These are phyloP conservation scores for Anguilla marmorata DNA, from an alignment of 2,797 vertebrate species.

Conservation along the genomic window DNA sequence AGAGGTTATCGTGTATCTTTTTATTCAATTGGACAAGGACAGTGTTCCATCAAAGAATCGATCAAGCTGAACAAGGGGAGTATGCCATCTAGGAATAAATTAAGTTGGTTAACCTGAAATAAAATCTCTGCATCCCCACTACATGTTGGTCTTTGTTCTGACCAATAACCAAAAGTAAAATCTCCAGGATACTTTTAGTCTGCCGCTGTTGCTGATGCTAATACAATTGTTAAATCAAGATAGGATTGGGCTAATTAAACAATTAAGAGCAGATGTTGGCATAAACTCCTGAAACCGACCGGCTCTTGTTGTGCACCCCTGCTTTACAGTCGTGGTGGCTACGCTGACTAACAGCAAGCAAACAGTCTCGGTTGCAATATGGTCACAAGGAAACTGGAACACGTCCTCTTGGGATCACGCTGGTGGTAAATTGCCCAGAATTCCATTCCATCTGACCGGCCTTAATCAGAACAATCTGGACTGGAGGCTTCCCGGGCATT, in stretches of 20 bases:
- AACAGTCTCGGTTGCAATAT: background rate
- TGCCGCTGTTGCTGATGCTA: no score
- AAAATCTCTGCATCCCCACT: background rate
- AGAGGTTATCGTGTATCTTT: background rate
- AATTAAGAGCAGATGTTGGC: no score
- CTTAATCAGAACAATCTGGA: background rate
- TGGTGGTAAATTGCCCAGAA: background rate
- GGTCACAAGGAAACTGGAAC: background rate
- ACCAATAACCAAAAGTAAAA: background rate
- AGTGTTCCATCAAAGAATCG: background rate
- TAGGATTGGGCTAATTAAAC: no score
- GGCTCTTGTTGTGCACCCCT: no score
- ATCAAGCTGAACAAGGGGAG: background rate
- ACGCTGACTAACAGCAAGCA: background rate
- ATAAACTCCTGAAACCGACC: no score
- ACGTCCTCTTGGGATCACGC: background rate
- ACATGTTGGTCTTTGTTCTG: no score
- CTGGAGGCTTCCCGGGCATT: background rate
- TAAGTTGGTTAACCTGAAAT: background rate
- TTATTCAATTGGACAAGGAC: background rate
- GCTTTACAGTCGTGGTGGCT: background rate
- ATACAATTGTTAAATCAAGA: no score
- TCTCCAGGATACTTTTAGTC: background rate
- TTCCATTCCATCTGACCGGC: conserved; percentile 1
- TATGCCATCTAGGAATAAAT: background rate